These are phyloP conservation scores for Carcharodon carcharias DNA, from an alignment of 2,797 vertebrate genomes.

Conservation along the genomic window DNA sequence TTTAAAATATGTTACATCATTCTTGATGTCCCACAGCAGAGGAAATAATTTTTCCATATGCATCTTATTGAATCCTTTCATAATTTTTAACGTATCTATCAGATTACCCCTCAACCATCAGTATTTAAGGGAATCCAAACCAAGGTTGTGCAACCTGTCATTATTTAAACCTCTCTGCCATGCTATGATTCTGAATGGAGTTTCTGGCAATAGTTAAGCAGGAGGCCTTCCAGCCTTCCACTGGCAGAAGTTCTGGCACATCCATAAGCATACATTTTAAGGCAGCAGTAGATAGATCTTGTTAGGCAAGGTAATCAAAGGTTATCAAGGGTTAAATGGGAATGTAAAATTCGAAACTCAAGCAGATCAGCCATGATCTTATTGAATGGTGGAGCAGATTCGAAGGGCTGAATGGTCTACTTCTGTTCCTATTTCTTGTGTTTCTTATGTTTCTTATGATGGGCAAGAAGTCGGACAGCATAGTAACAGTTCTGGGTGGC, in stretches of 20 bases:
- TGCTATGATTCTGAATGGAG: neutral
- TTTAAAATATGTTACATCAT: neutral
- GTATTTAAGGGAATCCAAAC: neutral
- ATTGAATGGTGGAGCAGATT: too few relatives aligned
- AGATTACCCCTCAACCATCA: neutral
- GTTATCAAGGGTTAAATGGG: too few relatives aligned
- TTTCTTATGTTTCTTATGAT: neutral
- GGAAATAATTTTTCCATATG: neutral
- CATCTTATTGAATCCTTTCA: neutral
- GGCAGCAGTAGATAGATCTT: too few relatives aligned
- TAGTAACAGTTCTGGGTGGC: neutral
- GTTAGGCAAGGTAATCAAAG: too few relatives aligned
- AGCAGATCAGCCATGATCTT: too few relatives aligned
- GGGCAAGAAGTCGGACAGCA: too few relatives aligned
- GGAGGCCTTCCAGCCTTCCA: neutral
- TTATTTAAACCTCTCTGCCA: neutral
- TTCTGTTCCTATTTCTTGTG: too few relatives aligned
- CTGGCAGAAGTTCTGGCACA: too few relatives aligned
- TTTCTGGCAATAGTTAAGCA: neutral
- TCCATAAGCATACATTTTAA: neutral
- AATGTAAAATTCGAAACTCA: too few relatives aligned
- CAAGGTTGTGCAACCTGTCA: neutral
- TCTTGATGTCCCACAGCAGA: neutral
- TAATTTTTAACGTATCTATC: neutral
- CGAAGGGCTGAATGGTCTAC: too few relatives aligned